These are phyloP conservation scores for Hydrochoerus hydrochaeris DNA, from an alignment of 2,113 vertebrate genomes.

Conservation along the genomic window DNA sequence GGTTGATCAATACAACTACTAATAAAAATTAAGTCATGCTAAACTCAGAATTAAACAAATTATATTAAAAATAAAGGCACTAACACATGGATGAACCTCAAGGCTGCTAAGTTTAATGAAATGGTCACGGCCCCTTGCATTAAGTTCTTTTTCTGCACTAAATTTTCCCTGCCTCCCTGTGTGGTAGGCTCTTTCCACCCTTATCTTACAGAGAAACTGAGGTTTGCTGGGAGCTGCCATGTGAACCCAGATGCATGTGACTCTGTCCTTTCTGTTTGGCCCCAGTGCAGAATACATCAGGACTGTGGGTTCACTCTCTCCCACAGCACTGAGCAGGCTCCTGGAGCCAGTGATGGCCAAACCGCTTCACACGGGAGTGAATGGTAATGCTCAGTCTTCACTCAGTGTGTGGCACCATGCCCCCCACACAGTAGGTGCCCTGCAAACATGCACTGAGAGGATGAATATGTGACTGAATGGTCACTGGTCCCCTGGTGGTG, in stretches of 20 bases:
- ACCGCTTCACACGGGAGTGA: background rate
- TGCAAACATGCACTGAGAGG: background rate
- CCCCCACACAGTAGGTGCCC: background rate
- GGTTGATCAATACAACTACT: background rate
- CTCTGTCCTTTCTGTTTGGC: background rate
- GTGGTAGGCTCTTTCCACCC: background rate
- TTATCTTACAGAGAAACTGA: background rate
- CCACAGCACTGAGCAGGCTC: background rate
- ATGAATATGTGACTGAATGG: background rate
- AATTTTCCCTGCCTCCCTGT: background rate
- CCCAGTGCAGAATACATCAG: background rate
- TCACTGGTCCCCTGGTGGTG: accelerated
- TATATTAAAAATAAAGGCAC: constrained; percentile 7
- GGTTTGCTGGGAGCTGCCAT: background rate
- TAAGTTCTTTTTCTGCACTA: background rate
- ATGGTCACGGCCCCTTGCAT: background rate
- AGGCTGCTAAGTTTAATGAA: background rate
- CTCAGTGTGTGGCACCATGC: background rate
- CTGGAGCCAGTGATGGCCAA: background rate
- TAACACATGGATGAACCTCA: background rate
- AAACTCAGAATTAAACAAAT: constrained; percentile 15
- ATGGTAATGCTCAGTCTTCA: background rate
- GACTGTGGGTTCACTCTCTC: background rate
- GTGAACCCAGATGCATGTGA: background rate
- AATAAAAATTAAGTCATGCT: background rate